These are phyloP conservation scores for Bos javanicus DNA, from an alignment of 2,113 vertebrate species.

Conservation along the genomic window DNA sequence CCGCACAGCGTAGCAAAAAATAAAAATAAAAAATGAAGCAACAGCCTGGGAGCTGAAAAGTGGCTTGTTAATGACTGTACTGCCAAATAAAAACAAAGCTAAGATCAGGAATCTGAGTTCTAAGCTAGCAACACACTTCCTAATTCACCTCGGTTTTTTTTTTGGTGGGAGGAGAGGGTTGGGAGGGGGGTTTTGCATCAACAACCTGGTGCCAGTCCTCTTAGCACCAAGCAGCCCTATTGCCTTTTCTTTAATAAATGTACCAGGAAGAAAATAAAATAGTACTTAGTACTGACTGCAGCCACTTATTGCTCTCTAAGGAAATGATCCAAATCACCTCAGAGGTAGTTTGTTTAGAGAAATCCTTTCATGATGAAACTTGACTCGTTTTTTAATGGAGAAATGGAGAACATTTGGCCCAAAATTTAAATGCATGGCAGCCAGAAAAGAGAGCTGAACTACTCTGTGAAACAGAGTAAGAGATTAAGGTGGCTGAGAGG, in stretches of 20 bases:
- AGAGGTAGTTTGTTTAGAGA: not conserved
- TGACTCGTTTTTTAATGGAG: not conserved
- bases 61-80: not conserved
- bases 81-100: not conserved
- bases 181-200: not conserved
- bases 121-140: not conserved
- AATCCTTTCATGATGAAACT: not conserved
- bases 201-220: not conserved
- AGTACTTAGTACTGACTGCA: not conserved
- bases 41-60: not conserved
- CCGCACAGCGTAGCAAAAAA: not conserved
- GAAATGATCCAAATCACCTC: not conserved
- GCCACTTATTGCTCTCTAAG: not conserved
- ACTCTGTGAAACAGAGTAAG: not conserved
- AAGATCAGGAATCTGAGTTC: not conserved
- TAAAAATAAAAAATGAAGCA: not conserved
- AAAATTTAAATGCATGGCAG: constrained; percentile 5
- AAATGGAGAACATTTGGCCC: not conserved
- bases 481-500: not conserved
- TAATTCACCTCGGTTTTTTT: not conserved
- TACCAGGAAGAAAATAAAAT: not conserved
- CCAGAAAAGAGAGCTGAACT: not conserved
- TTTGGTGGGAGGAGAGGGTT: not conserved
- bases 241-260: not conserved
- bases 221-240: not conserved